Base-by-base conservation (phyloP, 2,888 invertebrate species). In the Pomacea canaliculata region DNA sequence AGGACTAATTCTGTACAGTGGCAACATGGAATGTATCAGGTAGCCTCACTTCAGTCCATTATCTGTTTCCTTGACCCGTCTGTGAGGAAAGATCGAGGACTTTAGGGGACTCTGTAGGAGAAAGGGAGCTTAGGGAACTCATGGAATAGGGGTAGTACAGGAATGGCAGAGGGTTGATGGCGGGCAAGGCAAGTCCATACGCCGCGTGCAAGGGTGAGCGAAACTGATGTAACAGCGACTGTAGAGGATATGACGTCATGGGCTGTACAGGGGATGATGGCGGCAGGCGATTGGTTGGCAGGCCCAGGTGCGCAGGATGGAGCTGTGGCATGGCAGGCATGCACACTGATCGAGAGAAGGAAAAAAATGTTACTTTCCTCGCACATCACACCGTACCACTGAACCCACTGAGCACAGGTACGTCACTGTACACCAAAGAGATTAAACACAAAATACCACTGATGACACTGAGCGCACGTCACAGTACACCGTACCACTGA, bases 241-340 rank as follows among this genome's bases (percentile, higher is more conserved):
- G 74, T 60, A 62, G 69, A 62, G 74, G 74, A 69, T 67, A 69
- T 18, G 74, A 51, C 23, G 69, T 18, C 13, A 69, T 69, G 62
- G 74, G n/a, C 69, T 69, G 74, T 23, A 69, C n/a, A 7, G 68
- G 27, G 13, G 74, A 23, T 19, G 59, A 48, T 13, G 60, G 48
- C n/a, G 68, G 69, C 74, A 74, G 68, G 60, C 74, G 60, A 74
- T 69, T 74, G 68, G 74, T 27, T 74, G 68, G 69, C 13, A 60
- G 12, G 19, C 74, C 74, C 18, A 69, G 68, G 51, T 74, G 74
- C 16, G 74, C 74, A 8, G 74, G 74, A 13, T 59, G 74, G 27
- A 74, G 74, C 8, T 27, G 18, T 19, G 69, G 49, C 10, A 74
- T 8, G 12, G 69, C 46, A 1, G 74, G 74, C 23, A 74, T 62